Conservation (phyloP, 2,888 invertebrate species). For the Stenoptilia bipunctidactyla region DNA sequence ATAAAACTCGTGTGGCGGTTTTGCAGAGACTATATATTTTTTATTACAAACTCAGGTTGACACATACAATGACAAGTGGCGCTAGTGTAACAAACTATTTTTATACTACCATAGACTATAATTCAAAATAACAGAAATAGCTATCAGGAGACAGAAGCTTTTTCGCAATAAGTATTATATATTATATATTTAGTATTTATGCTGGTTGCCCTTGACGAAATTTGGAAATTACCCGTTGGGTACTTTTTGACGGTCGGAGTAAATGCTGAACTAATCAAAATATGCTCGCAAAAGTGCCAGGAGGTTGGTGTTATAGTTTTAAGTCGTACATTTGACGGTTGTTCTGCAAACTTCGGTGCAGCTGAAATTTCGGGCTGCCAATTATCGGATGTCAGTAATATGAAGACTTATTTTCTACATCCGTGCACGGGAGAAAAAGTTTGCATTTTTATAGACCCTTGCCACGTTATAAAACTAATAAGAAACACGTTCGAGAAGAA, state of each 20-base stretch:
- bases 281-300: slow-evolving; percentile 4
- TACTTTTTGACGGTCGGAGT: slow-evolving; percentile 2
- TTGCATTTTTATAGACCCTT: slow-evolving; percentile 7
- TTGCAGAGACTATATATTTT: too few relatives aligned
- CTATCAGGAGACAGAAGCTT: too few relatives aligned
- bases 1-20: too few relatives aligned
- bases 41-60: too few relatives aligned
- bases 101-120: too few relatives aligned
- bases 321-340: slow-evolving; percentile 8
- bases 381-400: slow-evolving; percentile 1
- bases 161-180: too few relatives aligned
- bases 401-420: slow-evolving; percentile 5
- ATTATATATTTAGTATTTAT: not conserved
- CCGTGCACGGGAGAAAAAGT: slow-evolving; percentile 5
- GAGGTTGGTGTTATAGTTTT: slow-evolving; percentile 5
- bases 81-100: too few relatives aligned
- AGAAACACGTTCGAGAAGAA: slow-evolving; percentile 10
- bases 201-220: slow-evolving; percentile 1
- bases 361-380: not conserved
- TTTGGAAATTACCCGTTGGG: slow-evolving; percentile 7
- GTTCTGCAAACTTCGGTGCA: slow-evolving; percentile 1
- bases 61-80: too few relatives aligned
- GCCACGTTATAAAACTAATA: slow-evolving; percentile 12
- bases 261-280: slow-evolving; percentile 3
- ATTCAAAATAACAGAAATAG: too few relatives aligned